These are phyloP conservation scores for Tipula unca DNA, from an alignment of 2,888 invertebrate species.

Conservation along the genomic window DNA sequence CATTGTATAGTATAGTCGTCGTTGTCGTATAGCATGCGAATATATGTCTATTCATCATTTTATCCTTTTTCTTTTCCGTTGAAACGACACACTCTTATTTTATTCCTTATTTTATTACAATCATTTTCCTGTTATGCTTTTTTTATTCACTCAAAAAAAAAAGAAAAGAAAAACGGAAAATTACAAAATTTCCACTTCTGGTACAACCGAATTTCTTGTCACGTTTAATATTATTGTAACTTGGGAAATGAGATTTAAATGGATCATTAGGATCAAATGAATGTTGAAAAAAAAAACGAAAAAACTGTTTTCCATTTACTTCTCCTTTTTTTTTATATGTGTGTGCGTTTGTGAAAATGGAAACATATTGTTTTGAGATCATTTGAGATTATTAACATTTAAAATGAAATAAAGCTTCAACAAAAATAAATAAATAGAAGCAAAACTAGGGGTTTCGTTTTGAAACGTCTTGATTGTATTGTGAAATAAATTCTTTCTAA, in stretches of 20 bases:
- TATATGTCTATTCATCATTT: neutral
- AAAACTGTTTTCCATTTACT: neutral
- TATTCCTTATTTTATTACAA: neutral
- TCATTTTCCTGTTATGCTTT: neutral
- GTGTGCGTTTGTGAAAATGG: neutral
- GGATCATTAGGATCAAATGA: conserved; percentile 14
- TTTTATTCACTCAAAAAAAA: neutral
- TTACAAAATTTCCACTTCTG: conserved; percentile 2
- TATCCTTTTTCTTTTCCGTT: neutral
- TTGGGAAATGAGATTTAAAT: conserved; percentile 14
- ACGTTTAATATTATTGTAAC: conserved; percentile 8
- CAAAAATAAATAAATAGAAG: neutral
- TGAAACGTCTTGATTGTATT: neutral
- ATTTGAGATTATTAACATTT: neutral
- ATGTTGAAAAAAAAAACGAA: neutral
- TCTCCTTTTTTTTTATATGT: neutral
- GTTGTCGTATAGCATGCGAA: neutral
- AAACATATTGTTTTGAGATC: conserved; percentile 14
- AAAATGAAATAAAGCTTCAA: neutral
- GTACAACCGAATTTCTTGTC: conserved; percentile 8
- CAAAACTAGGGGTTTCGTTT: neutral
- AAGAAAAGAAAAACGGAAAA: neutral
- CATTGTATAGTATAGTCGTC: neutral
- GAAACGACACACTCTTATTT: neutral
- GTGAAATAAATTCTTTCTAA: neutral